Conservation (phyloP, 2,888 invertebrate species). For the Rotaria sp. region DNA sequence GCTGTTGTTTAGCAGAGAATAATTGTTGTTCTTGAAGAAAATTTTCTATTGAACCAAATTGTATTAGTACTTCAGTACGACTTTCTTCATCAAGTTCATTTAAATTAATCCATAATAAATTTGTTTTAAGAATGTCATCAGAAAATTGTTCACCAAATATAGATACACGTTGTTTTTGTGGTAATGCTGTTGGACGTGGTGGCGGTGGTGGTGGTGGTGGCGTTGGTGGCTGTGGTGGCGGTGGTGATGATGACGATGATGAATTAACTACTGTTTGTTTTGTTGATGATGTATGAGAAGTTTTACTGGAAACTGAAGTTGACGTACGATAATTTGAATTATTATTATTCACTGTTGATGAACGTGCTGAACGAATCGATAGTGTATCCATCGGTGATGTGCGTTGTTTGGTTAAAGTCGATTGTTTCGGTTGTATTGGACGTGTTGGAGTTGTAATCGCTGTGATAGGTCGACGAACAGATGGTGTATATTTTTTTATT, state of each 20-base stretch:
- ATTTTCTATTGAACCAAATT: constrained; percentile 21
- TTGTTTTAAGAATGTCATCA: not conserved
- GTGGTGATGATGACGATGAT: not conserved
- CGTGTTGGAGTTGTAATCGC: not conserved
- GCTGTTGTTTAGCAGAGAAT: not conserved
- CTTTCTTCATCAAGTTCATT: constrained; percentile 7
- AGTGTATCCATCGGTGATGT: not conserved
- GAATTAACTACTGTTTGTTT: not conserved
- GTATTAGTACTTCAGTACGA: not conserved
- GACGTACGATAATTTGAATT: not conserved
- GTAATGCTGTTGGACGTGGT: not conserved
- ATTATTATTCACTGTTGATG: not conserved
- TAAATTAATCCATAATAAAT: not conserved
- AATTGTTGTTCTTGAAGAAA: not conserved
- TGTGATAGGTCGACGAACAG: not conserved
- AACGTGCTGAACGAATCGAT: not conserved
- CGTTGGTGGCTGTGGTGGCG: not conserved
- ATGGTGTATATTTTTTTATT: constrained; percentile 1
- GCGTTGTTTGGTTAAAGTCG: not conserved
- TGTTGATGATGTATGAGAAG: not conserved
- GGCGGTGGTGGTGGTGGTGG: not conserved
- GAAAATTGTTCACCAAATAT: constrained; percentile 5
- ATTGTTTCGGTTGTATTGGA: not conserved
- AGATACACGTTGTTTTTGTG: not conserved
- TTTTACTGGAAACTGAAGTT: not conserved